Evolutionary conservation across 2,888 invertebrate species (phyloP), one percentile per base, ranked within the genome.

Genomic region (Drosophila mettleri): DNA sequence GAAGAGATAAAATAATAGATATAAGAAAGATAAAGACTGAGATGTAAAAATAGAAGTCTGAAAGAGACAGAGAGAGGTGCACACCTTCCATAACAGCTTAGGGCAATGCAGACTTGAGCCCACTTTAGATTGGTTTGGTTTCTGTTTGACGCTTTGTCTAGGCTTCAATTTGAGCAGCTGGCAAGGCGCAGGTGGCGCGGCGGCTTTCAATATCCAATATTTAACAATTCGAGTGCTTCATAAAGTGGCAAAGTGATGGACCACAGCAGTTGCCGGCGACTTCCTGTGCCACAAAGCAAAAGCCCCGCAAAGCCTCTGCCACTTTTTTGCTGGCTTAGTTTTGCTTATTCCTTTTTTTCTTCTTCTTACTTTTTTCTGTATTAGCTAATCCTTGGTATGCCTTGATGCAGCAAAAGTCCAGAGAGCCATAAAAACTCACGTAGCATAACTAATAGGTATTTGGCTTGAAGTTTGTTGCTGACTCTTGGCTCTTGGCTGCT

Each of bases 391-490:
- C 55, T 24, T 20, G 16, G 29, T 18, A 16, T 24, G 20, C 24
- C 20, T 14, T 24, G 36, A 43, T 59, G 48, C 59, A 12, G 31
- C 45, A 39, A 41, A 39, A 54, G 65, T 60, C 55, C 52, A 39
- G 27, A 52, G 43, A 68, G 52, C 64, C 71, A 74, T 74, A 74
- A 76, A 45, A 78, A 74, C 60, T 57, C 79, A 78, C 68, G 58
- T 76, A 69, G 80, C 80, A 80, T 78, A 78, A 80, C 74, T 77
- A 80, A 77, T 78, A 55, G 80, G 74, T 70, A 48, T 70, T 78
- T 69, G 60, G 48, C 69, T 60, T 54, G 48, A 57, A 45, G 55
- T 74, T 77, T 71, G 67, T 59, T 62, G 51, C 58, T 39, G 49
- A n/a, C 29, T 31, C 29, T 45, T 43, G 43, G 43, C 41, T n/a